Evolutionary conservation across 2,113 vertebrate genomes (phyloP), one percentile per base, ranked within the genome.

Genomic region (Glareola pratincola): DNA sequence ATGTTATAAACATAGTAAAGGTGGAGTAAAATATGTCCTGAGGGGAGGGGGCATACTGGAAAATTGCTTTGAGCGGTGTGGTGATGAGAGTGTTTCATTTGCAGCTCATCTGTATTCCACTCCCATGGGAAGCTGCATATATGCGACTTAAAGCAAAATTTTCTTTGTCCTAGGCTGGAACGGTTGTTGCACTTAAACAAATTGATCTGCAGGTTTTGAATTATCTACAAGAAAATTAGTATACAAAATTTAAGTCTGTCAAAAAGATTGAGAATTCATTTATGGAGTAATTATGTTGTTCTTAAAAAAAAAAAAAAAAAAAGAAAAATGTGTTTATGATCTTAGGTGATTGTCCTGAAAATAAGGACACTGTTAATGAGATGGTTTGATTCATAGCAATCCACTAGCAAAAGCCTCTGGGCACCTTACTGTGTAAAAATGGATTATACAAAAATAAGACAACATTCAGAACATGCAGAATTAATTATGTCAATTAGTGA

Each of bases 21-120:
- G 94, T 97, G 88, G 94, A 97, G 86, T 96, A 88, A 95, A 96
- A 94, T 93, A 86, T 86, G 85, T 95, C 95, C 97, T 95, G 76
- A 94, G 93, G 88, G 92, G 79, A 96, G 68, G 93, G 75, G 81
- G 71, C 87, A 94, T 53, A 92, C 94, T 82, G 86, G 83, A 96
- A 97, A 97, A 98, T 97, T 97, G 96, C 97, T 98, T 92, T 97
- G 97, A 97, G 97, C 94, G 96, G 86, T 90, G 92, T 97, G 93
- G 71, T 95, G 90, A 95, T 98, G 95, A 94, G 96, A 95, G 96
- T 89, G 74, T 86, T 85, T 67, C 86, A 90, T 92, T 93, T 94
- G 85, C 89, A 94, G 72, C 85, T 97, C 92, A 92, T 97, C 97
- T 96, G 84, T 94, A 96, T 96, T 97, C 96, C 83, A 50, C 37